Evolutionary conservation across 2,797 vertebrate genomes (phyloP).

Genomic region (Neomorphus geoffroyi): DNA sequence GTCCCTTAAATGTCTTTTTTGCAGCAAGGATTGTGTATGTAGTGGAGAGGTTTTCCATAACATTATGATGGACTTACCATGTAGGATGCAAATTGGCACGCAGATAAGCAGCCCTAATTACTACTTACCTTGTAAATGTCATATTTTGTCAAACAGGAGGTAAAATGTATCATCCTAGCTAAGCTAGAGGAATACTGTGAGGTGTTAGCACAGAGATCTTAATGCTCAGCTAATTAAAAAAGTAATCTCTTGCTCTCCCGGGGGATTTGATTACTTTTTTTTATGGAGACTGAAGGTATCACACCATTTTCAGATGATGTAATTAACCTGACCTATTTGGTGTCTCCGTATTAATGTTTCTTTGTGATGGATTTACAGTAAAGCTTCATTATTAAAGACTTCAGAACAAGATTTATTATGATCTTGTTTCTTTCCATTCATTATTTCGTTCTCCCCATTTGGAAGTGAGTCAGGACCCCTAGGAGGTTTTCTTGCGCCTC

Average conservation of each 20-base stretch:
- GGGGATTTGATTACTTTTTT: conserved; percentile 9
- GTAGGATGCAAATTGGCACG: neutral
- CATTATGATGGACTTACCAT: neutral
- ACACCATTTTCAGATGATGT: conserved; percentile 24
- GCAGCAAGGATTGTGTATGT: neutral
- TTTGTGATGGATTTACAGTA: neutral
- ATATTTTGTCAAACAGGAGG: neutral
- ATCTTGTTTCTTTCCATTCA: conserved; percentile 14
- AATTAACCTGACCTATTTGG: conserved; percentile 44
- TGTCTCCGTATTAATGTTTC: neutral
- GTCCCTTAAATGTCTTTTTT: neutral
- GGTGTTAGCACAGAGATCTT: conserved; percentile 32
- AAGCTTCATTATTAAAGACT: conserved; percentile 21
- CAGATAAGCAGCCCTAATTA: neutral
- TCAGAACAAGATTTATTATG: conserved; percentile 4
- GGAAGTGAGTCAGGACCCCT: conserved; percentile 5
- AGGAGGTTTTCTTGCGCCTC: neutral
- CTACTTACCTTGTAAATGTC: neutral
- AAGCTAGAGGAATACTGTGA: neutral
- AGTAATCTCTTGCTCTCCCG: neutral
- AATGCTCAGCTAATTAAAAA: conserved; percentile 56
- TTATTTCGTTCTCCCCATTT: neutral
- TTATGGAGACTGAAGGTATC: conserved; percentile 19
- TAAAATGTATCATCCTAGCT: neutral
- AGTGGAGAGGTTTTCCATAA: neutral